Percentiles rank a stretch among this genome's conserved stretches.
Evolutionary conservation across 2,797 vertebrate species (phyloP).

Genomic region (Leptatherina wallacei): DNA sequence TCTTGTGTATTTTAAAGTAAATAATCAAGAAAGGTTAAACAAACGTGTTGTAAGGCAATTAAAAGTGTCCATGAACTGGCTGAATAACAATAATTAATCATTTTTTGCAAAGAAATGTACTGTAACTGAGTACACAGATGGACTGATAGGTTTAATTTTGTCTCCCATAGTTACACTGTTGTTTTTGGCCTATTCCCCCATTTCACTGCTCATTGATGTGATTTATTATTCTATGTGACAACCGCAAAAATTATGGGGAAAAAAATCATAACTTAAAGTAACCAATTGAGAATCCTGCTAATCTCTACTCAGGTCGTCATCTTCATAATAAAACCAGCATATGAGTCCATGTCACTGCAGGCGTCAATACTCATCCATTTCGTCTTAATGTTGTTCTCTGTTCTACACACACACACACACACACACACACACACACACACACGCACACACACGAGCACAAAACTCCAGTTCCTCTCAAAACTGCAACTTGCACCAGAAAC

Average conservation of each 20-base stretch:
- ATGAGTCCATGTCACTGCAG: conserved; percentile 21
- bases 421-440: conserved; percentile 4
- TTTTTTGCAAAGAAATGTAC: conserved; percentile 11
- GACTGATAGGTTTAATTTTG: conserved; percentile 4
- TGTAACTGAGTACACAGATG: background rate
- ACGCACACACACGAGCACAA: conserved; percentile 10
- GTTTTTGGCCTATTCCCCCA: background rate
- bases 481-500: background rate
- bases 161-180: no score
- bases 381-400: background rate
- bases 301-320: background rate
- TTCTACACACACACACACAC: conserved; percentile 6
- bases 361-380: background rate
- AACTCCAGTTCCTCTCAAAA: background rate
- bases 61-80: conserved; percentile 38
- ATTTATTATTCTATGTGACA: background rate
- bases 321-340: background rate
- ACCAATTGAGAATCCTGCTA: background rate
- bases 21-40: background rate
- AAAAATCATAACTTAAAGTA: conserved; percentile 1
- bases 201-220: background rate
- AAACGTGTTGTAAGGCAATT: conserved; percentile 27
- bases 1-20: background rate
- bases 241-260: background rate
- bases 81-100: conserved; percentile 29